These are phyloP conservation scores for Sandelia bainsii DNA, from an alignment of 2,797 vertebrate species.

Conservation along the genomic window DNA sequence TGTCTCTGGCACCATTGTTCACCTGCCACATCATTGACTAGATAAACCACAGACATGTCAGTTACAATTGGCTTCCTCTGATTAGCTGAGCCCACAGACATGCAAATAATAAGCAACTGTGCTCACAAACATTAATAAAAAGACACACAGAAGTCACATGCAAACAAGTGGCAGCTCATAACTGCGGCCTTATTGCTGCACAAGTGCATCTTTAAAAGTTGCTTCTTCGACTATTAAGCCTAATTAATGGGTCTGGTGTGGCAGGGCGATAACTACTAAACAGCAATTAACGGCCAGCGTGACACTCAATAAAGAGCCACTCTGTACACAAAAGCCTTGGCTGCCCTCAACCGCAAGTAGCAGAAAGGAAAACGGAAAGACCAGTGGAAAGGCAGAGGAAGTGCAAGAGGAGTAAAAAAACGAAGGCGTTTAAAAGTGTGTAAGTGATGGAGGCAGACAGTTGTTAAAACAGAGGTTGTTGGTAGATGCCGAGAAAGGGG, in stretches of 20 bases:
- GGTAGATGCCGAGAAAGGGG: conserved; percentile 32
- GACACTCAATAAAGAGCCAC: conserved; percentile 78
- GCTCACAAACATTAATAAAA: conserved; percentile 43
- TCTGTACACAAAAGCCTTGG: conserved; percentile 69
- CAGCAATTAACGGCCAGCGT: conserved; percentile 75
- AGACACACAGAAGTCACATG: conserved; percentile 32
- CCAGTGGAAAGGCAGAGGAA: conserved; percentile 3
- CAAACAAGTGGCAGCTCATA: conserved; percentile 75
- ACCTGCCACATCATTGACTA: conserved; percentile 76
- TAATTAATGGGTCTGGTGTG: conserved; percentile 85
- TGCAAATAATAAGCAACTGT: conserved; percentile 33
- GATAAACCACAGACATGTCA: conserved; percentile 81
- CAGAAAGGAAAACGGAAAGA: conserved; percentile 23
- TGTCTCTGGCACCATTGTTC: conserved; percentile 78
- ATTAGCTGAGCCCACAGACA: conserved; percentile 64
- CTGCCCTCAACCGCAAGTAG: conserved; percentile 38
- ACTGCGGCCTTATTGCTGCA: conserved; percentile 52
- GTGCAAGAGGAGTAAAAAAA: conserved; percentile 28
- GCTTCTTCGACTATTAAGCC: conserved; percentile 80
- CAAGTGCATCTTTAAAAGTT: conserved; percentile 78
- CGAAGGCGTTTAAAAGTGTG: conserved; percentile 54
- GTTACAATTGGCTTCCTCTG: conserved; percentile 72
- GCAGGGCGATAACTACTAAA: conserved; percentile 77
- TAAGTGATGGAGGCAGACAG: conserved; percentile 55
- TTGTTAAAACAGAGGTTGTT: conserved; percentile 61